Evolutionary conservation across 2,797 vertebrate species (phyloP), one percentile per base, ranked within the genome.

Genomic region (Argentina silus): DNA sequence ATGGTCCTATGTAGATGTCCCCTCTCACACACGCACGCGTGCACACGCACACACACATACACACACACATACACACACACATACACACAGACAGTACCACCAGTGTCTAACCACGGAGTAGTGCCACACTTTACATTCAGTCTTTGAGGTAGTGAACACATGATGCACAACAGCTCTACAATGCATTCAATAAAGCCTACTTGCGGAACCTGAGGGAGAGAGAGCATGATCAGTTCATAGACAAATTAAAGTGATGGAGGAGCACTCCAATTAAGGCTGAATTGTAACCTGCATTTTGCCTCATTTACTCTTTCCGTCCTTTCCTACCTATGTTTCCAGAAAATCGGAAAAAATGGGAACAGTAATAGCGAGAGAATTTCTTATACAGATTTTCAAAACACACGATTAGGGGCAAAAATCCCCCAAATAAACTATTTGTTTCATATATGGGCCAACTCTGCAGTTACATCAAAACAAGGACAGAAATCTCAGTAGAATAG

Each of bases 401-500:
- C 44, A 21, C 45, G 9, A 65, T 65, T 43, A 10, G 45, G 63
- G 11, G 44, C 44, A 65, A 65, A 47, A 21, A 36, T 4, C 27
- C 27, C 27, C 27, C 2, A 65, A 21, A 5, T 14, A 12, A 45
- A 23, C 12, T 14, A 9, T 63, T 10, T 63, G 19, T 50, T 66
- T 66, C 8, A 21, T 0, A 19, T 66, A 66, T 14, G 23, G 64
- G 17, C 11, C 10, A 10, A 19, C 23, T 23, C 59, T 14, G 59
- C 59, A 27, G 62, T 17, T 45, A 17, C 47, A 56, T 17, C 15
- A 1, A 66, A 66, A 66, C 64, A 66, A 36, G 64, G 47, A 45
- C 64, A 47, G 36, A 62, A 42, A 62, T 36, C 6, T 17, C 6
- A 7, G 36, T 10, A 47, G 45, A 27, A 66, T 45, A 66, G 44